Evolutionary conservation across 1,140 invertebrate genomes (phyloP), one percentile per base, ranked within the genome.

Genomic region (Bactericera cockerelli): DNA sequence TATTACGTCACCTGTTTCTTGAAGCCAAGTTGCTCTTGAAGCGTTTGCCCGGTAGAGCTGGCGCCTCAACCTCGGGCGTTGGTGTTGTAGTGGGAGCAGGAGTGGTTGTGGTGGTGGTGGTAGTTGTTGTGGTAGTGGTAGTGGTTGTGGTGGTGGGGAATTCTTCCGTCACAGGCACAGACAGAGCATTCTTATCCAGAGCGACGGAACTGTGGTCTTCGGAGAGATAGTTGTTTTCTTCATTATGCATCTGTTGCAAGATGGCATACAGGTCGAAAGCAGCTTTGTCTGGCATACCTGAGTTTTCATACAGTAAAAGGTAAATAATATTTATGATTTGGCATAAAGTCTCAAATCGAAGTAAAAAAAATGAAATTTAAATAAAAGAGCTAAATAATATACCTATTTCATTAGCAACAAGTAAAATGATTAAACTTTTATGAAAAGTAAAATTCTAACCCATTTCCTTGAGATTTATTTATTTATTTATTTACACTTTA

Each of bases 261-360:
- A 60, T 62, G 31, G 61, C 63, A 63, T 88, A 89, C 16, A 89
- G 70, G 65, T 89, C 86, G 14, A 87, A 72, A 13, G 85, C 86
- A 0, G 84, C 84, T 71, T 88, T 87, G 64, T 87, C 82, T 2
- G 67, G 65, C 83, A 87, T 86, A 0, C 60, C 63, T 66, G 53
- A 33, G n/a, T n/a, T n/a, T n/a, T n/a, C n/a, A n/a, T n/a, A n/a
- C n/a, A n/a, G n/a, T n/a, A n/a, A n/a, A n/a, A n/a, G n/a, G n/a
- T n/a, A n/a, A n/a, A n/a, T n/a, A n/a, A n/a, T n/a, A n/a, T n/a
- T n/a, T n/a, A n/a, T n/a, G n/a, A n/a, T n/a, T n/a, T n/a, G n/a
- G n/a, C n/a, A n/a, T n/a, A n/a, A n/a, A n/a, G n/a, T n/a, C n/a
- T n/a, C n/a, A n/a, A n/a, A n/a, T n/a, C n/a, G n/a, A n/a, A n/a